These are phyloP conservation scores for Synergus itoensis DNA, from an alignment of 2,888 invertebrate species.

Conservation along the genomic window DNA sequence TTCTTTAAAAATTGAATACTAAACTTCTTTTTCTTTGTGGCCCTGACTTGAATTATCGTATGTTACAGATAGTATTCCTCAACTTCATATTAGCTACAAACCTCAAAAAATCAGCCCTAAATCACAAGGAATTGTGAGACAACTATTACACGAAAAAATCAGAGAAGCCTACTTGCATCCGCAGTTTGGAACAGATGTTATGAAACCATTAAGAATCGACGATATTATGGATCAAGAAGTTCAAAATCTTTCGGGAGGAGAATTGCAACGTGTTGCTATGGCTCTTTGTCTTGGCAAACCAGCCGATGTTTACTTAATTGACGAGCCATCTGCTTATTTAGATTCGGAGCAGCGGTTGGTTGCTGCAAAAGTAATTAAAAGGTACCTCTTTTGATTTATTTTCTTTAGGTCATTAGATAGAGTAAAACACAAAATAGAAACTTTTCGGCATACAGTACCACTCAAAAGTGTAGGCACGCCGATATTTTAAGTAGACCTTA, in stretches of 20 bases:
- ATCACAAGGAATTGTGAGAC: conserved; percentile 94
- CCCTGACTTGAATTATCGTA: no score
- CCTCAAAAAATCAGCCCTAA: conserved; percentile 99
- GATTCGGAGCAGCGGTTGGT: conserved; percentile 99
- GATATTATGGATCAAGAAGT: conserved; percentile 99
- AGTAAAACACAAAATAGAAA: neutral
- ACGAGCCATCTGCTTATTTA: conserved; percentile 99
- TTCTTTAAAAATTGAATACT: neutral
- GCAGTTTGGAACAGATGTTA: conserved; percentile 98
- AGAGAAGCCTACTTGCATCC: conserved; percentile 98
- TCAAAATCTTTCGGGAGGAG: conserved; percentile 99
- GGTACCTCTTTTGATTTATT: conserved; percentile 79
- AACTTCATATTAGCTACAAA: conserved; percentile 98
- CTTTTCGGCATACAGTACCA: neutral
- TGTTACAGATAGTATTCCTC: conserved; percentile 85
- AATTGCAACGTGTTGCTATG: conserved; percentile 98
- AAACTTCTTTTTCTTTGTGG: neutral
- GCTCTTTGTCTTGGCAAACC: conserved; percentile 98
- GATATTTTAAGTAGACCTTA: no score
- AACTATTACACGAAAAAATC: conserved; percentile 97
- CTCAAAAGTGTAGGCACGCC: no score
- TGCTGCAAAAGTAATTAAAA: conserved; percentile 99
- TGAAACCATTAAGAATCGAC: conserved; percentile 98
- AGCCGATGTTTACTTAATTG: conserved; percentile 98
- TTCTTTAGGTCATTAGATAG: conserved; percentile 21